Evolutionary conservation across 2,113 vertebrate genomes (phyloP).

Genomic region (Rhinogobius similis): DNA sequence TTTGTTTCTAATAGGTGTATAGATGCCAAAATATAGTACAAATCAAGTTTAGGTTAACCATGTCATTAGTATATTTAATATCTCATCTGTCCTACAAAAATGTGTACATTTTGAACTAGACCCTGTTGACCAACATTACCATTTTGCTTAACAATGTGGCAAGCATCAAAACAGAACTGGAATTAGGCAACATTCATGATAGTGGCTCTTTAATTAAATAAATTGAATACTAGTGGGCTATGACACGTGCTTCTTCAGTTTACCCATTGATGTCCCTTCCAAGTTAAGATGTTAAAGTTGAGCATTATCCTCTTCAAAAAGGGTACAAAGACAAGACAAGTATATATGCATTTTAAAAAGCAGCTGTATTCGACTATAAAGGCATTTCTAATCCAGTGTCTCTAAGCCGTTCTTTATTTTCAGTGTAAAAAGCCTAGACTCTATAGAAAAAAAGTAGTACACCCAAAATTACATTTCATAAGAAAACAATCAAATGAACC

Average conservation of each 20-base stretch:
- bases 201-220: neutral
- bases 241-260: neutral
- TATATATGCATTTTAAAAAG: conserved; percentile 75
- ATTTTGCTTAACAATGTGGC: neutral
- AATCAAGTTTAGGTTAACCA: too few relatives aligned
- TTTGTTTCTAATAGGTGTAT: neutral
- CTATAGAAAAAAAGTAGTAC: conserved; percentile 74
- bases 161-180: neutral
- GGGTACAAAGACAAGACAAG: conserved; percentile 49
- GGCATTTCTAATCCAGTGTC: conserved; percentile 83
- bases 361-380: conserved; percentile 83
- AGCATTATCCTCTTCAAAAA: neutral
- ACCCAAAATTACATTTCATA: conserved; percentile 73
- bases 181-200: neutral
- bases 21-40: neutral
- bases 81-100: neutral
- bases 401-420: conserved; percentile 79
- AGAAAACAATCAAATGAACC: conserved; percentile 64
- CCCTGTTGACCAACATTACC: neutral
- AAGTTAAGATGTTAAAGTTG: neutral
- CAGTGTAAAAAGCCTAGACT: conserved; percentile 83
- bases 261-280: neutral
- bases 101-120: neutral
- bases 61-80: neutral
- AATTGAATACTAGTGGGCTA: neutral